Evolutionary conservation across 1,140 invertebrate genomes (phyloP).

Genomic region (Prorops nasuta): DNA sequence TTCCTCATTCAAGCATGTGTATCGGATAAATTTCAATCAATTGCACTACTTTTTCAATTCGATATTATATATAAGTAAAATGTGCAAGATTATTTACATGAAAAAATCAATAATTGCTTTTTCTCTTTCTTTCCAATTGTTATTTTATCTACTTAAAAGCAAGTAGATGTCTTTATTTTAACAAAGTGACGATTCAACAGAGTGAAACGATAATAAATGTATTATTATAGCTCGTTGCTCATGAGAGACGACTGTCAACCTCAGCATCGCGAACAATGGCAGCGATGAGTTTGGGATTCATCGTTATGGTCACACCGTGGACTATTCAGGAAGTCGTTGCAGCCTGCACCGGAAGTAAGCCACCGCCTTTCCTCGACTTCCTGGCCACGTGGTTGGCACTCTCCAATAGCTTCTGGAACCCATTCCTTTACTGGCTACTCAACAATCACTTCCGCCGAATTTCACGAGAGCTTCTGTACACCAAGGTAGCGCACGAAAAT

Average conservation of each 20-base stretch:
- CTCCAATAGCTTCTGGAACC: slow-evolving; percentile 87
- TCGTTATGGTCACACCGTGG: slow-evolving; percentile 84
- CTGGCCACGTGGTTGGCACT: slow-evolving; percentile 80
- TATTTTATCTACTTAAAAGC: neutral
- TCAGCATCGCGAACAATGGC: slow-evolving; percentile 82
- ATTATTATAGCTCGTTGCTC: slow-evolving; percentile 61
- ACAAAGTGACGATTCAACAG: neutral
- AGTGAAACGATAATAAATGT: neutral
- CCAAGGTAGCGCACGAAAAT: slow-evolving; percentile 59
- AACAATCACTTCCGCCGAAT: slow-evolving; percentile 82
- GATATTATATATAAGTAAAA: neutral
- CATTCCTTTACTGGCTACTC: slow-evolving; percentile 82
- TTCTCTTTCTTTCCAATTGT: neutral
- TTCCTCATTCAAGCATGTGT: too few relatives aligned
- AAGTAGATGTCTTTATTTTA: neutral
- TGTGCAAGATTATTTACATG: too few relatives aligned
- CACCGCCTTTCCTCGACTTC: slow-evolving; percentile 78
- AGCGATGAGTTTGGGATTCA: slow-evolving; percentile 83
- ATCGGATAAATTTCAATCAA: too few relatives aligned
- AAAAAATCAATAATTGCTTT: neutral
- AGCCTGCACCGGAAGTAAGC: slow-evolving; percentile 78
- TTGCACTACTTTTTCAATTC: neutral
- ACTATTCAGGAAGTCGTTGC: slow-evolving; percentile 86
- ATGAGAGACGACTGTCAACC: slow-evolving; percentile 73
- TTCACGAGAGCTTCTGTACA: slow-evolving; percentile 71